Evolutionary conservation across 2,888 invertebrate genomes (phyloP), one percentile per base, ranked within the genome.

Genomic region (Trachelus stipa): DNA sequence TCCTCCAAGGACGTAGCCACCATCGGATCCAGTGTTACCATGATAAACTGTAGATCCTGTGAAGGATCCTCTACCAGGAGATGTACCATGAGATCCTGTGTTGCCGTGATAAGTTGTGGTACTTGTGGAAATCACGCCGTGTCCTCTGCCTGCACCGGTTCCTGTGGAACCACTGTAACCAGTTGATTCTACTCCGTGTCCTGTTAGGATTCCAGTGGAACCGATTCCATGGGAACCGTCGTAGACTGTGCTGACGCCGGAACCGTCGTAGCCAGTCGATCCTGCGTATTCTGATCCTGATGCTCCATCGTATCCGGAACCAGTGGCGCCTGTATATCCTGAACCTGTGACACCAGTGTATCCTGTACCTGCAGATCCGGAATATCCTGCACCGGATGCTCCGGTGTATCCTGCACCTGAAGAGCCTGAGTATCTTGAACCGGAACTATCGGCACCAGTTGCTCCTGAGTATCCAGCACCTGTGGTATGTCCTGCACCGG

Each of bases 321-420:
- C 69, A 37, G 37, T 40, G 4, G 56, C 68, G 34, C 56, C 77
- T 74, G 40, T 68, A 73, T 77, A 77, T 35, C 34, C 56, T 69
- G 68, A 73, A 11, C 56, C 68, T 34, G 68, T n/a, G 30, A 33
- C 69, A 31, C 15, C 71, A 31, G 6, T 71, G 11, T 71, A 71
- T 12, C 31, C 15, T 9, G 33, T 33, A 9, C 56, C 74, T 56
- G 82, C 80, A 12, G 87, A 84, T 76, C 92, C 92, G 40, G 91
- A 90, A 80, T 90, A 89, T 73, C 91, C 92, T 4, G 69, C 73
- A 34, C 80, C 79, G 40, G 69, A 76, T 12, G n/a, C 79, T 12
- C 69, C 71, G 12, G 73, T 34, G 71, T 76, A 78, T 73, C 76
- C 68, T 37, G 37, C 9, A 69, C 34, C 37, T 71, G 74, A 74